A percentile compares a stretch with the other conserved stretches of the same genome.
phyloP scores from a whole-genome alignment of 2,113 vertebrate species.

The Forbesichthys agassizii region DNA sequence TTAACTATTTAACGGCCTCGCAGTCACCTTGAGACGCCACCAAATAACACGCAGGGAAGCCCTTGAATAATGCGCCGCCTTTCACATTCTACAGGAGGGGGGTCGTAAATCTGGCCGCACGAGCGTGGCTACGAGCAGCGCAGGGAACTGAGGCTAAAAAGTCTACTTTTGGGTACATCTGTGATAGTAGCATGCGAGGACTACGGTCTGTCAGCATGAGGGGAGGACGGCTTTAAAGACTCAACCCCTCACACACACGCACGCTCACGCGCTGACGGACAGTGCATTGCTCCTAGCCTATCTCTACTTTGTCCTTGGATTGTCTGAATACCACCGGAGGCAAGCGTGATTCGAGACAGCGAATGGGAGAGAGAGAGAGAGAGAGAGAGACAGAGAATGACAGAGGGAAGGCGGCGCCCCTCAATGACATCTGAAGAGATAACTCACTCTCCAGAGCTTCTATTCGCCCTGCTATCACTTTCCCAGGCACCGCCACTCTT shows the following conservation, averaged over 20 bases:
- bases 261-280: conserved; percentile 49
- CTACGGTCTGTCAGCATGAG: conserved; percentile 67
- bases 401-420: conserved; percentile 54
- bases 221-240: conserved; percentile 64
- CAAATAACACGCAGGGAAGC: conserved; percentile 55
- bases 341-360: conserved; percentile 71
- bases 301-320: conserved; percentile 78
- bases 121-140: not conserved
- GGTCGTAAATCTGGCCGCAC: conserved; percentile 48
- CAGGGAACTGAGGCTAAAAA: not conserved
- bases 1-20: conserved; percentile 45
- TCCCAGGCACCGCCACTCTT: conserved; percentile 58
- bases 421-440: conserved; percentile 75
- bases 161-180: conserved; percentile 35
- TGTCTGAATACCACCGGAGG: conserved; percentile 76
- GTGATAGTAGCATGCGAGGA: conserved; percentile 50
- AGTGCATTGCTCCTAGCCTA: conserved; percentile 71
- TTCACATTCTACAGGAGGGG: conserved; percentile 15
- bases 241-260: conserved; percentile 30
- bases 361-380: conserved; percentile 66
- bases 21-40: conserved; percentile 61
- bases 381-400: conserved; percentile 48
- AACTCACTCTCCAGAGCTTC: conserved; percentile 73
- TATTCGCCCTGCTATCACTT: conserved; percentile 73
- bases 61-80: conserved; percentile 43